Percentiles rank a stretch among this genome's conserved stretches.
Evolutionary conservation across 2,888 invertebrate genomes (phyloP).

Genomic region (Euproctis similis): DNA sequence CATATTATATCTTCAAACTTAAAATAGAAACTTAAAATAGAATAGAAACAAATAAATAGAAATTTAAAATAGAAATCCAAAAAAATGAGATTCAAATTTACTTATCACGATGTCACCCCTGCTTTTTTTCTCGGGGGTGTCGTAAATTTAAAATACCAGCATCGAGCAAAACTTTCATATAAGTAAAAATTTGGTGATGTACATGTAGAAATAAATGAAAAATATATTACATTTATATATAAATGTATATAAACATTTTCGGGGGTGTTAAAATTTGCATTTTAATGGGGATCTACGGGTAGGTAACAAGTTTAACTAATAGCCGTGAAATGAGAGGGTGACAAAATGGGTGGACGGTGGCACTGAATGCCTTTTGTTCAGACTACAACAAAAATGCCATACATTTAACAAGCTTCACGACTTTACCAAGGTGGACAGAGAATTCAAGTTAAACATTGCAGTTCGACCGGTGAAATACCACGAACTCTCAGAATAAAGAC

Average conservation of each 20-base stretch:
- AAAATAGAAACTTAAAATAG: too few relatives aligned
- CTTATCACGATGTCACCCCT: too few relatives aligned
- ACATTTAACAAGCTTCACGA: constrained; percentile 21
- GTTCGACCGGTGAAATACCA: too few relatives aligned
- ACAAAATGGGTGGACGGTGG: constrained; percentile 24
- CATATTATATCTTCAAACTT: too few relatives aligned
- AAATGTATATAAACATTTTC: too few relatives aligned
- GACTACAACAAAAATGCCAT: constrained; percentile 20
- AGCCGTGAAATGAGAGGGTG: constrained; percentile 66
- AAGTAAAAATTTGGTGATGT: constrained; percentile 15
- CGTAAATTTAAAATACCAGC: neutral
- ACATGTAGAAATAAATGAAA: constrained; percentile 47
- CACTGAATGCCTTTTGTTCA: constrained; percentile 20
- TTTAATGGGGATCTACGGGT: constrained; percentile 71
- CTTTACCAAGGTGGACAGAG: too few relatives aligned
- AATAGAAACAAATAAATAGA: too few relatives aligned
- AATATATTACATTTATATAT: constrained; percentile 61
- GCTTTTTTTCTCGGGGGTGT: too few relatives aligned
- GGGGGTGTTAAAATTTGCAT: constrained; percentile 69
- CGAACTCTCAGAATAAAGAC: too few relatives aligned
- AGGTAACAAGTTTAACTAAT: constrained; percentile 73
- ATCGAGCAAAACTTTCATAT: constrained; percentile 16
- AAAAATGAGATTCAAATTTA: too few relatives aligned
- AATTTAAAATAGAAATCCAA: too few relatives aligned
- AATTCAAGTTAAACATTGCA: too few relatives aligned